Conservation (phyloP, 2,888 invertebrate genomes). For the Cactoblastis cactorum region DNA sequence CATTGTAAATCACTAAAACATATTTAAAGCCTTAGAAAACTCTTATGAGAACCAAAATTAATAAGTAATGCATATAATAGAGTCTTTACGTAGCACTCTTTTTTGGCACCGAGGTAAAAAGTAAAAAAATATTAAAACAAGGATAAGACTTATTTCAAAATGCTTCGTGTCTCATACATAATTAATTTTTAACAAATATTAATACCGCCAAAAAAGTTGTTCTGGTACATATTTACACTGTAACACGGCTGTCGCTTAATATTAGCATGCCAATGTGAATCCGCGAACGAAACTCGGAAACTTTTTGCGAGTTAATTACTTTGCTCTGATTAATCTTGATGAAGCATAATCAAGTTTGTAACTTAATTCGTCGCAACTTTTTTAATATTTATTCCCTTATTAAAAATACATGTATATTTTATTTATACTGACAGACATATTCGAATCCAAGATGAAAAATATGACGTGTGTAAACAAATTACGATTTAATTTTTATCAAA, state of each 20-base stretch:
- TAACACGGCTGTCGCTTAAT: neutral
- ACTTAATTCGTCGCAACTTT: conserved; percentile 1
- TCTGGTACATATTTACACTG: neutral
- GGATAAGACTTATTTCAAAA: neutral
- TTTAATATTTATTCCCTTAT: conserved; percentile 1
- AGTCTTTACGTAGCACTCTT: too few species aligned
- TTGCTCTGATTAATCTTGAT: conserved; percentile 3
- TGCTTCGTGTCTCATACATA: neutral
- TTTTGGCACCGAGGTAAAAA: too few species aligned
- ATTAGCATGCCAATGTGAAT: conserved; percentile 3
- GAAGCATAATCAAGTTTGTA: conserved; percentile 4
- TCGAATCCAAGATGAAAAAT: too few species aligned
- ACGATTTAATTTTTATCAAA: too few species aligned
- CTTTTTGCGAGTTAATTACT: conserved; percentile 6
- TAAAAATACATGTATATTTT: too few species aligned
- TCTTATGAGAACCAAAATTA: too few species aligned
- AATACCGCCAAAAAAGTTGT: neutral
- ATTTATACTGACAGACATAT: too few species aligned
- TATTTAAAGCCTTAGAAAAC: too few species aligned
- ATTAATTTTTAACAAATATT: neutral
- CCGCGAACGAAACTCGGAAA: neutral
- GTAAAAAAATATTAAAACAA: too few species aligned
- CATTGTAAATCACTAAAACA: too few species aligned
- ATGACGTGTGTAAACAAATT: too few species aligned
- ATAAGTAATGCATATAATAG: too few species aligned